Evolutionary conservation across 2,888 invertebrate species (phyloP).

Genomic region (Flexamia atlantica): DNA sequence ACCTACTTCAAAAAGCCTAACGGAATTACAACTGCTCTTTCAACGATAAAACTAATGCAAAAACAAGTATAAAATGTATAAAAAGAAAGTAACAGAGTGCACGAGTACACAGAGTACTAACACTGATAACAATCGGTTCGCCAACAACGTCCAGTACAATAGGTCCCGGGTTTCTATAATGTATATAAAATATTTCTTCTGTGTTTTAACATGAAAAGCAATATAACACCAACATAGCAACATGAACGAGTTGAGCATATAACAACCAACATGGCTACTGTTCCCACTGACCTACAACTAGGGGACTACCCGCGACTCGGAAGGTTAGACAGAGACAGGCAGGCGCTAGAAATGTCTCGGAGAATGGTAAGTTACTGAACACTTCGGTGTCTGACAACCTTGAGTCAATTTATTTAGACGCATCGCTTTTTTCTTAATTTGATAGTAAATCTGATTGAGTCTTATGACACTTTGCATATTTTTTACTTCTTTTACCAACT

Average conservation of each 20-base stretch:
- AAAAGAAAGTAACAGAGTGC: conserved; percentile 49
- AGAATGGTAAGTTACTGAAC: conserved; percentile 27
- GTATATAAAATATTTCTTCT: conserved; percentile 54
- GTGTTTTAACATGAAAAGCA: conserved; percentile 57
- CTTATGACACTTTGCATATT: too few species aligned
- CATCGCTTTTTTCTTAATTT: conserved; percentile 10
- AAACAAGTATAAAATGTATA: conserved; percentile 44
- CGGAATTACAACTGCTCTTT: conserved; percentile 37
- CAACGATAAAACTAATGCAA: conserved; percentile 38
- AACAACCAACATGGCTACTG: conserved; percentile 40
- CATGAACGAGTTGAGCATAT: conserved; percentile 60
- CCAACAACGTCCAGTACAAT: conserved; percentile 27
- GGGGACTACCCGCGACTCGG: neutral
- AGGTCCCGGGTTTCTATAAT: conserved; percentile 49
- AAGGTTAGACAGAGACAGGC: neutral
- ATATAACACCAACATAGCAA: conserved; percentile 59
- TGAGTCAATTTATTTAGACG: neutral
- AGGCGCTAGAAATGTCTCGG: conserved; percentile 7
- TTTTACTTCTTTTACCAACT: too few species aligned
- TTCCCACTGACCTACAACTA: conserved; percentile 27
- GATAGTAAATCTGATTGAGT: neutral
- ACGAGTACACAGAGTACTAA: conserved; percentile 35
- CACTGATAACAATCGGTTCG: neutral
- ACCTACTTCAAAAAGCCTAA: conserved; percentile 36
- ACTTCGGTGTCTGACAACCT: conserved; percentile 38